Evolutionary conservation across 1,140 invertebrate species (phyloP), one percentile per base, ranked within the genome.

Genomic region (Euglossa dilemma): DNA sequence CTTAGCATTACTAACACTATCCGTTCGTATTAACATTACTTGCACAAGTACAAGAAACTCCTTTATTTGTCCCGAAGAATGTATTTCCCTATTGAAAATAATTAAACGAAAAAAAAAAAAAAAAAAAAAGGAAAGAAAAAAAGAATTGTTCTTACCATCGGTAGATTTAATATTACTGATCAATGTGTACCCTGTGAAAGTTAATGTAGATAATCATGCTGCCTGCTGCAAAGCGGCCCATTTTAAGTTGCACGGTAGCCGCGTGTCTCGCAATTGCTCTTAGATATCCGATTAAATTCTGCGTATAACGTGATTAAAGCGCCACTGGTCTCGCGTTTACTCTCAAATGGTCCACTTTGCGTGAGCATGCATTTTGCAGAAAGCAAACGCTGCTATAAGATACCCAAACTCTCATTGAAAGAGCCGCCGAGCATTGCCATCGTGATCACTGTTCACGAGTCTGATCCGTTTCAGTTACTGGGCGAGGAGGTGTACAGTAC

Each of bases 401-500:
- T 79, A 9, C 16, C 25, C 36, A 20, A 14, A 59, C 11, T n/a
- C 56, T 59, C n/a, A 8, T 28, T 7, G 0, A 45, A 78, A 54
- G 6, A 28, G 4, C 0, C 20, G 7, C 20, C 5, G 9, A 20
- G 14, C n/a, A 4, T 8, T 36, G 4, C 18, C 8, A 36, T 36
- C 9, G 43, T 4, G 16, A 43, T 52, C 28, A 18, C 50, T 43
- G 61, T 72, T 72, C 8, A 80, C 14, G 25, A 52, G 8, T 61
- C 23, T 23, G 16, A 20, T 20, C 5, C 71, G 77, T 91, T 93
- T 64, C 85, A 94, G 94, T 50, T 94, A 7, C 89, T 94, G 6
- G 94, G 94, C 8, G 93, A 94, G 50, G 93, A 94, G 76, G 93
- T 93, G 91, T 93, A 93, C 85, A 92, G 90, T 81, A 91, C 84